Percentiles rank a stretch among this genome's conserved stretches.
These are phyloP conservation scores for Leguminivora glycinivorella DNA, from an alignment of 1,140 invertebrate species.

Conservation along the genomic window DNA sequence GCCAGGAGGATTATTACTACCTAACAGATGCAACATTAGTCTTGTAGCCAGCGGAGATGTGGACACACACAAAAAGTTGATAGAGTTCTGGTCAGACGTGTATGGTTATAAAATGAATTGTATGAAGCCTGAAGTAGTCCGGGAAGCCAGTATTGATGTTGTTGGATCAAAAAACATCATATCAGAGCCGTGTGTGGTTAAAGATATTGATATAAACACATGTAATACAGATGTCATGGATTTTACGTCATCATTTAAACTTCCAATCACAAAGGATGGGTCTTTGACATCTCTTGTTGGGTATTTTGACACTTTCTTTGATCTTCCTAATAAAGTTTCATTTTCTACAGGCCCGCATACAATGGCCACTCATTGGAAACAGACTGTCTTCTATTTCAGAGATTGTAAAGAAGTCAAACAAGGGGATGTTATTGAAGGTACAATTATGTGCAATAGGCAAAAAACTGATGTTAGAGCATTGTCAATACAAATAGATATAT, in stretches of 20 bases:
- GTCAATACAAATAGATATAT: constrained; percentile 67
- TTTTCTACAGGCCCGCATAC: constrained; percentile 88
- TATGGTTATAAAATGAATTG: constrained; percentile 98
- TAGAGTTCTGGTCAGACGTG: constrained; percentile 96
- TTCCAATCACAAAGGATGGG: constrained; percentile 86
- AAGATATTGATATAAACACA: constrained; percentile 89
- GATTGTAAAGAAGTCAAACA: constrained; percentile 85
- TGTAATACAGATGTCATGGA: constrained; percentile 90
- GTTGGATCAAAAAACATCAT: constrained; percentile 88
- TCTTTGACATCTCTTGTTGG: constrained; percentile 93
- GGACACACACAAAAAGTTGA: constrained; percentile 85
- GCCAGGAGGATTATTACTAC: constrained; percentile 87
- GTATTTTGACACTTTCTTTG: constrained; percentile 96
- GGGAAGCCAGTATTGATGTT: constrained; percentile 93
- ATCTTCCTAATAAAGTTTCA: constrained; percentile 82
- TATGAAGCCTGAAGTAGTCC: constrained; percentile 92
- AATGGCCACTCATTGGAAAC: constrained; percentile 97
- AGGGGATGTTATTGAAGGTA: constrained; percentile 86
- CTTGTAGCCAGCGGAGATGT: constrained; percentile 93
- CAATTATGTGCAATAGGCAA: constrained; percentile 80
- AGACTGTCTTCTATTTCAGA: constrained; percentile 94
- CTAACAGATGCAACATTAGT: constrained; percentile 94
- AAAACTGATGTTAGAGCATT: constrained; percentile 70
- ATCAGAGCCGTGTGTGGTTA: constrained; percentile 84
- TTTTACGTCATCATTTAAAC: constrained; percentile 88